These are phyloP conservation scores for Caenorhabditis sinica DNA, from an alignment of 2,888 invertebrate species.

Conservation along the genomic window DNA sequence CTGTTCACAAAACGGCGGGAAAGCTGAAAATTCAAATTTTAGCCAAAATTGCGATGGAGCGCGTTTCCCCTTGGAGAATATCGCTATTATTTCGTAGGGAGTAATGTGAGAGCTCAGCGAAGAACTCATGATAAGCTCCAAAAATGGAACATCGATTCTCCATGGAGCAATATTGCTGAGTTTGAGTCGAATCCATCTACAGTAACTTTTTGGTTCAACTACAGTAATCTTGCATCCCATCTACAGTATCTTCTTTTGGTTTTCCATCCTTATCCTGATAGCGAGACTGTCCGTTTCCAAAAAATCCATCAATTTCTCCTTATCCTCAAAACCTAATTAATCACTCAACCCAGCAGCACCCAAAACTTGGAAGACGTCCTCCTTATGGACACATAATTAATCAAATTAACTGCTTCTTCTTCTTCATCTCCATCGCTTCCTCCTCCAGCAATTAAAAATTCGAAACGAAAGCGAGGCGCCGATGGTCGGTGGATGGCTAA, in stretches of 20 bases:
- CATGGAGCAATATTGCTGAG: too few species aligned
- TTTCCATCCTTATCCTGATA: neutral
- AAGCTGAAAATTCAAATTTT: too few species aligned
- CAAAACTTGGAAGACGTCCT: neutral
- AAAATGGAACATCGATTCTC: too few species aligned
- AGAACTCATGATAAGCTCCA: too few species aligned
- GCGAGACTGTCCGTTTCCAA: neutral
- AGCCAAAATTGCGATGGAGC: too few species aligned
- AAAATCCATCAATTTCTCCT: constrained; percentile 11
- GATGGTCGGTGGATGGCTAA: neutral
- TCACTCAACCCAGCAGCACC: neutral
- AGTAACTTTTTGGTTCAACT: too few species aligned
- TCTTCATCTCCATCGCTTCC: neutral
- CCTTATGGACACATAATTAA: constrained; percentile 7
- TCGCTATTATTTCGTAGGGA: too few species aligned
- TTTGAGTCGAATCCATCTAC: too few species aligned
- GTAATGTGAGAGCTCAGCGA: too few species aligned
- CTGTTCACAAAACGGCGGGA: too few species aligned
- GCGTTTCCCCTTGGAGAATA: too few species aligned
- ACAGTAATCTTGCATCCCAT: neutral
- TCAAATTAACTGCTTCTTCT: constrained; percentile 27
- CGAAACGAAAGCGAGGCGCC: neutral
- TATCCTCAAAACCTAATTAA: neutral
- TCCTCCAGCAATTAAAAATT: constrained; percentile 21
- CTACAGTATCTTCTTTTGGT: neutral